A percentile compares a stretch with the other conserved stretches of the same genome.
Conservation (phyloP, 2,113 vertebrate species). For the Odontophorus gujanensis region DNA sequence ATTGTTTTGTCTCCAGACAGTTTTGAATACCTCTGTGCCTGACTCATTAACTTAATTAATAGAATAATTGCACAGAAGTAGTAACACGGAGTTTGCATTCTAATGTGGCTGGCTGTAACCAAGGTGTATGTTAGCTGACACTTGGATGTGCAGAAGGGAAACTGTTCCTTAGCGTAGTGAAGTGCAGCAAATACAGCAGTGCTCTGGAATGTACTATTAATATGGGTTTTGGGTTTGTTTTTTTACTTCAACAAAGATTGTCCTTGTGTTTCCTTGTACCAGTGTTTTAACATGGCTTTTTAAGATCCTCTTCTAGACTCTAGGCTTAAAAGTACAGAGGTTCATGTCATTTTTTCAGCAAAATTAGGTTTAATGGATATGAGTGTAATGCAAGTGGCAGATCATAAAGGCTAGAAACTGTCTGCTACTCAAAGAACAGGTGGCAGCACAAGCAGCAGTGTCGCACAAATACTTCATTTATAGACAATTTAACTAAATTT, state of each 20-base stretch:
- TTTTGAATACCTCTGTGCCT: constrained; percentile 24
- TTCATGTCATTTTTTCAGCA: neutral
- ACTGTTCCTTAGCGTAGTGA: neutral
- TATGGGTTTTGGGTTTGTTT: neutral
- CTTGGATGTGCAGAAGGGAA: neutral
- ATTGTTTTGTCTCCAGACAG: constrained; percentile 8
- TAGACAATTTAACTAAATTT: neutral
- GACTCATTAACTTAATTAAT: constrained; percentile 54
- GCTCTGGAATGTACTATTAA: neutral
- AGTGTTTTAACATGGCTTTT: neutral
- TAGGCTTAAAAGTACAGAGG: constrained; percentile 1
- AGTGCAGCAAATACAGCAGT: neutral
- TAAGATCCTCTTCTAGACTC: neutral
- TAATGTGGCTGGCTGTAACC: neutral
- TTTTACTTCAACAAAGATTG: neutral
- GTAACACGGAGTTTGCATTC: neutral
- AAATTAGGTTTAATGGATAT: constrained; percentile 7
- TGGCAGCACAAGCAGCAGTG: constrained; percentile 31
- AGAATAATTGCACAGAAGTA: constrained; percentile 28
- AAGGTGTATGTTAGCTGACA: neutral
- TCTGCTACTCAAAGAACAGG: constrained; percentile 18
- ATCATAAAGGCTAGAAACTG: constrained; percentile 30
- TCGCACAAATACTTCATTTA: constrained; percentile 66
- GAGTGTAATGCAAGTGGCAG: constrained; percentile 22
- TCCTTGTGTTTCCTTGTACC: neutral